Percentiles rank a stretch among this genome's conserved stretches.
phyloP scores from a whole-genome alignment of 2,797 vertebrate species.

The Micropoecilia bifurca region DNA sequence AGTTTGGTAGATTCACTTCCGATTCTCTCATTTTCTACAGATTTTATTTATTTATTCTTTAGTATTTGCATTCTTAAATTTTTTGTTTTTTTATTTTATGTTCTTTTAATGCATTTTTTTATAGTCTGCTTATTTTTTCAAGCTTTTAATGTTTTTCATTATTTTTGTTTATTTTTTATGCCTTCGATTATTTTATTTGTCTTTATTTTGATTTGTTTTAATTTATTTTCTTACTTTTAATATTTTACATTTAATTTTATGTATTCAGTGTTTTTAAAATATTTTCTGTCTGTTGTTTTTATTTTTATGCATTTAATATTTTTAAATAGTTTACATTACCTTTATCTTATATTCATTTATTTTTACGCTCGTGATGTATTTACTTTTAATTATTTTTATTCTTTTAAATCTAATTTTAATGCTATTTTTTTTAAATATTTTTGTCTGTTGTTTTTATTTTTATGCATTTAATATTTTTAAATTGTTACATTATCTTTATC shows the following conservation, averaged over 20 bases:
- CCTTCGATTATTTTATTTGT: too few relatives aligned
- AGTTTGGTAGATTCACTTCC: not conserved
- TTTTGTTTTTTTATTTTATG: not conserved
- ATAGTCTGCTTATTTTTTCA: not conserved
- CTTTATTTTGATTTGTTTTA: not conserved
- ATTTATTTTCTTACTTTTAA: not conserved
- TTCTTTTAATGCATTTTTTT: not conserved
- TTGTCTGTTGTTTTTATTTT: not conserved
- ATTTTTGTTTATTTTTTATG: too few relatives aligned
- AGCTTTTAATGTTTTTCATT: too few relatives aligned
- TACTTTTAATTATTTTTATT: not conserved
- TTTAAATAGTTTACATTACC: not conserved
- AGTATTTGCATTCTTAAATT: not conserved
- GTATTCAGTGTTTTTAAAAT: not conserved
- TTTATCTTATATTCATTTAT: too few relatives aligned
- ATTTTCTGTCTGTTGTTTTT: not conserved
- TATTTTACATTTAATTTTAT: not conserved
- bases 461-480: not conserved
- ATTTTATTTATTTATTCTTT: not conserved
- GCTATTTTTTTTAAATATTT: not conserved
- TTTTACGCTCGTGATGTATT: too few relatives aligned
- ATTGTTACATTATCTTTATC: not conserved
- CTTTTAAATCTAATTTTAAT: not conserved
- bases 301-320: not conserved
- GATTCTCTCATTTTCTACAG: not conserved